Base-by-base conservation (phyloP, 2,888 invertebrate genomes). In the Steinernema scapterisci region DNA sequence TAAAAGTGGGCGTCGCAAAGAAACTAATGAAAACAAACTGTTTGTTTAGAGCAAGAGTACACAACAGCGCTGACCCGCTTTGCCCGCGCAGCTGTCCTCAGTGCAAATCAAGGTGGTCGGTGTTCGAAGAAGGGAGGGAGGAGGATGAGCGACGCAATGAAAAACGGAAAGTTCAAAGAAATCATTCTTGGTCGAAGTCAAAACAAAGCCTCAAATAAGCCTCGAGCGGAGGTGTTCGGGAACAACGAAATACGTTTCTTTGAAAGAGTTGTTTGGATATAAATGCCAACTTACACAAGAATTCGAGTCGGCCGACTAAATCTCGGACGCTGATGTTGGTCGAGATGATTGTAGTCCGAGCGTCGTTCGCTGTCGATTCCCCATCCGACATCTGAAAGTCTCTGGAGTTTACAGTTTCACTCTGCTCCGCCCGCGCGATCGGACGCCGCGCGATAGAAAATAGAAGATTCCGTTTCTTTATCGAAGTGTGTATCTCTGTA, bases 41-140 rank as follows among this genome's bases (percentile, higher is more conserved):
- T 63, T 63, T 63, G 63, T 27, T 63, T 63, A 63, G 63, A 63
- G 63, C 25, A 63, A 63, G 21, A 63, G 63, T 63, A 63, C 63
- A 63, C 63, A 63, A 63, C 11, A 16, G 63, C 63, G 27, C 63
- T 63, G 63, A 63, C 63, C 63, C 63, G 31, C 1, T 31, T 9
- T 11, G 27, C 63, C 27, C 31, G 63, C 63, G 63, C 63, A 27
- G 54, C 54, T 54, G 54, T 54, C 21, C 63, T 23, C 63, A 63
- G 63, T 63, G 63, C 63, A 63, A 54, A 19, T 54, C 21, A 21
- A 63, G 63, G 63, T 63, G 31, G 38, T 63, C 63, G 63, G 27
- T 25, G 63, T 11, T 16, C 11, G 31, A 16, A 63, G 3, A 13
- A 31, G 38, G 38, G 9, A 38, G n/a, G n/a, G n/a, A n/a, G n/a